These are phyloP conservation scores for Poecilia velifera DNA, from an alignment of 2,797 vertebrate genomes.

Conservation along the genomic window DNA sequence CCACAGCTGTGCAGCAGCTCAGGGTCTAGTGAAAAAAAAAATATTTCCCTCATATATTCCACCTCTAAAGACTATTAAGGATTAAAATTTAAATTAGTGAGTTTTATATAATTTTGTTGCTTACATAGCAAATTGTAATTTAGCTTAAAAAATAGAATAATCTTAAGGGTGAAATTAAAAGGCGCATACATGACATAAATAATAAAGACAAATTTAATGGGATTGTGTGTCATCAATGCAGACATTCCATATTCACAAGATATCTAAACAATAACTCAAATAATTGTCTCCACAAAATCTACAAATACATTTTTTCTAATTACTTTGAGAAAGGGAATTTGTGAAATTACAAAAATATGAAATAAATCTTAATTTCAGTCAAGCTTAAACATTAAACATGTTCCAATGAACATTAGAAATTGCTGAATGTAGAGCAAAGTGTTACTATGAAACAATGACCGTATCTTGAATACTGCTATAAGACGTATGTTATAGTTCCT, in stretches of 20 bases:
- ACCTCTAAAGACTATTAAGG: conserved; percentile 27
- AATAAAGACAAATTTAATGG: background rate
- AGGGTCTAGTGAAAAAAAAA: conserved; percentile 35
- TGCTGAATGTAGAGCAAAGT: background rate
- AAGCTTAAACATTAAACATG: background rate
- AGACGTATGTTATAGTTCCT: background rate
- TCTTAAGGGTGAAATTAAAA: background rate
- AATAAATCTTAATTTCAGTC: background rate
- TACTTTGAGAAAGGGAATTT: background rate
- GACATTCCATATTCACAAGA: background rate
- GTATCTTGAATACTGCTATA: background rate
- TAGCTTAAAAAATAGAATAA: background rate
- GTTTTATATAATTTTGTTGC: background rate
- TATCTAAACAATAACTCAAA: background rate
- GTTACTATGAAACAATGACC: background rate
- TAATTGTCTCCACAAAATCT: background rate
- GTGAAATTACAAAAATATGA: background rate
- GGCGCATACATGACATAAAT: background rate
- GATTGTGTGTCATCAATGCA: background rate
- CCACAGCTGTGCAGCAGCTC: conserved; percentile 54
- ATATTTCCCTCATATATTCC: conserved; percentile 32
- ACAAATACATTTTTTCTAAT: background rate
- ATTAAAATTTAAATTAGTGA: background rate
- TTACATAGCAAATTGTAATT: background rate
- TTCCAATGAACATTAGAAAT: background rate